Conservation (phyloP, 2,797 vertebrate species). For the Limosa lapponica region DNA sequence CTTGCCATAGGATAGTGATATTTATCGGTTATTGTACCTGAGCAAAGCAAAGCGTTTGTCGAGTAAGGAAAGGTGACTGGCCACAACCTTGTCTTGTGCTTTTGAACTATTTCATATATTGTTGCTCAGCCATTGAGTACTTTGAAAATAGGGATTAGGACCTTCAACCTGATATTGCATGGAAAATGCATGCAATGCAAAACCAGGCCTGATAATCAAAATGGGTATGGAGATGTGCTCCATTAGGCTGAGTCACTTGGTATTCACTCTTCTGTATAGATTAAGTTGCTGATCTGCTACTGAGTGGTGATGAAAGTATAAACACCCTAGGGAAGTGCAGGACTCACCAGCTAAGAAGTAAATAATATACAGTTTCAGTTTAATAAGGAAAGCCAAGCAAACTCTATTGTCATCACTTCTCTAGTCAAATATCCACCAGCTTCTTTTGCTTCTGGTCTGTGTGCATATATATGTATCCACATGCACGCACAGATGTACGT, state of each 20-base stretch:
- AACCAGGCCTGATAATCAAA: background rate
- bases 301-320: background rate
- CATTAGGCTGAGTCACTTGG: background rate
- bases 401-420: background rate
- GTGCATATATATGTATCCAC: background rate
- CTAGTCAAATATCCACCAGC: background rate
- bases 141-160: background rate
- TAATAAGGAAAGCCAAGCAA: background rate
- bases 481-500: fast-evolving
- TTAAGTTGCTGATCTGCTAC: background rate
- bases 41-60: background rate
- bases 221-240: background rate
- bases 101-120: background rate
- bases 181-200: background rate
- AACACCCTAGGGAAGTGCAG: background rate
- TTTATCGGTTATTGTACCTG: background rate
- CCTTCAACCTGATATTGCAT: background rate
- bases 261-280: background rate
- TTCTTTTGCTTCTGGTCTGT: background rate
- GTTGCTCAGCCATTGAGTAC: background rate
- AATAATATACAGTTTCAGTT: background rate
- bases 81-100: background rate
- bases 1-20: background rate
- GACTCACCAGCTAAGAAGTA: background rate
- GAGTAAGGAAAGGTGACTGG: background rate